A percentile compares a stretch with the other conserved stretches of the same genome.
Conservation (phyloP, 2,113 vertebrate species). For the Xyrauchen texanus region DNA sequence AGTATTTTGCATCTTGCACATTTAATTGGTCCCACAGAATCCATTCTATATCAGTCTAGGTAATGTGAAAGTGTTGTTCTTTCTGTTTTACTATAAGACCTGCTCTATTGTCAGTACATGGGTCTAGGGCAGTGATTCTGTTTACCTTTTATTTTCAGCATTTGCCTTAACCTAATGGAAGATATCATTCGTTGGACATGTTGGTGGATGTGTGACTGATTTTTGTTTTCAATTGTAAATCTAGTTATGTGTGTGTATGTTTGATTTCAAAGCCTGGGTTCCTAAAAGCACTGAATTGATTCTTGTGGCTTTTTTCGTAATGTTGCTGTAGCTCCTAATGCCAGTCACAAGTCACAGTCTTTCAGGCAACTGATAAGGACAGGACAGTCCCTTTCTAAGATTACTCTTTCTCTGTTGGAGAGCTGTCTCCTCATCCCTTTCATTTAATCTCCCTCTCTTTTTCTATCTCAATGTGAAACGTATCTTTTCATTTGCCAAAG, state of each 20-base stretch:
- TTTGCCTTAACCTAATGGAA: not conserved
- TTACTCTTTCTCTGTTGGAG: constrained; percentile 1
- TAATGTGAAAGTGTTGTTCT: not conserved
- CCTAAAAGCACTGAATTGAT: constrained; percentile 7
- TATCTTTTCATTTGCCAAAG: constrained; percentile 43
- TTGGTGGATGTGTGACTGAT: too few species aligned
- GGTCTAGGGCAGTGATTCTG: not conserved
- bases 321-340: not conserved
- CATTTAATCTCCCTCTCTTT: constrained; percentile 1
- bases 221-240: not conserved
- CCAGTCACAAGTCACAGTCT: not conserved
- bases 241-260: not conserved
- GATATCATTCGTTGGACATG: not conserved
- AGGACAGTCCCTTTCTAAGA: constrained; percentile 6
- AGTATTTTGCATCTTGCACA: constrained; percentile 33
- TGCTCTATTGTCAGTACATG: not conserved
- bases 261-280: not conserved
- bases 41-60: not conserved
- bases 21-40: constrained; percentile 49
- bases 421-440: not conserved
- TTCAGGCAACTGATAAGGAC: constrained; percentile 5
- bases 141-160: not conserved
- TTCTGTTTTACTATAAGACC: not conserved
- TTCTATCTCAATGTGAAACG: constrained; percentile 1
- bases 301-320: constrained; percentile 1